Evolutionary conservation across 2,888 invertebrate species (phyloP), one percentile per base, ranked within the genome.

Genomic region (Pardosa pseudoannulata): DNA sequence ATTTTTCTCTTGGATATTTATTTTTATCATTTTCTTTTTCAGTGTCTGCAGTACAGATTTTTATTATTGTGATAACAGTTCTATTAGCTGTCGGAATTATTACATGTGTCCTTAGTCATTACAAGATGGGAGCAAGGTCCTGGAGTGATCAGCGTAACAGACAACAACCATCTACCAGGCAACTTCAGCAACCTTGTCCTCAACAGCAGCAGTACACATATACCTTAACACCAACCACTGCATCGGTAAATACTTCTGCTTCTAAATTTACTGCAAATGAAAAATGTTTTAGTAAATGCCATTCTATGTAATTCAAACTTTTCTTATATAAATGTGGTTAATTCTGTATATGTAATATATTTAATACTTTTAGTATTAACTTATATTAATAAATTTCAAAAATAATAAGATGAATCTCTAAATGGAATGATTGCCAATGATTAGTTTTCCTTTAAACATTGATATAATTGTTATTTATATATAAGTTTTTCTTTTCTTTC

Each of bases 111-210:
- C 88, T 90, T 86, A 89, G 89, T 83, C 89, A 89, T 80, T 89
- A 89, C 86, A 89, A 89, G 74, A 89, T 90, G 89, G 89, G 89
- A 82, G 89, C 90, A 73, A 88, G 90, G 82, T 89, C 90, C 50
- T 90, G 89, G 89, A 89, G 89, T 82, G 89, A 90, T 67, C 76
- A 89, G 71, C 80, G 89, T 78, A 87, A 80, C 46, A 65, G 82
- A 74, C 76, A 83, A 32, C 85, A 86, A 74, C 46, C 72, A 64
- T 41, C 75, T 46, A 67, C 80, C 27, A 68, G 76, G 36, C 72
- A 79, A 64, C 65, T 70, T 71, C 76, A 73, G 56, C 76, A 64
- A 81, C 62, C 76, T 67, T 67, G 67, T 76, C 79, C 83, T 68
- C 82, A 83, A 19, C 88, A 81, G 41, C 87, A 79, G 29, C 83